phyloP scores from a whole-genome alignment of 2,888 invertebrate genomes.

The Coremacera marginata region DNA sequence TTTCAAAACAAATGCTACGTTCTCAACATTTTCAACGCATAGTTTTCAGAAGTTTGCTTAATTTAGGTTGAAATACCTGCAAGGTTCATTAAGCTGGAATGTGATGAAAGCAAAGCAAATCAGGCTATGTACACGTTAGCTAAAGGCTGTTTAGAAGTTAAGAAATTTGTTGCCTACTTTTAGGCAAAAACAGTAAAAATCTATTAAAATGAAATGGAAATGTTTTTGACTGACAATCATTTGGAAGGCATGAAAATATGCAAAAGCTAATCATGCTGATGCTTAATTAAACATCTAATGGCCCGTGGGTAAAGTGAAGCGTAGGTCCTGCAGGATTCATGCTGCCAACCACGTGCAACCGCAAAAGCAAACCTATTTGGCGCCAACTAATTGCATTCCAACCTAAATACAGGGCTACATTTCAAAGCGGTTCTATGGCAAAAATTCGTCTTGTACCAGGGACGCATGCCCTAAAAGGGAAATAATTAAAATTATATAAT shows the following conservation, averaged over 20 bases:
- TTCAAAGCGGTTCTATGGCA: not conserved
- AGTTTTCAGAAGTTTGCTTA: conserved; percentile 31
- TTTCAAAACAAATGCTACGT: not conserved
- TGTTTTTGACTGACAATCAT: not conserved
- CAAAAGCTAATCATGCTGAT: not conserved
- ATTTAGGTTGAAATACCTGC: conserved; percentile 28
- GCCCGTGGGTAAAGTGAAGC: not conserved
- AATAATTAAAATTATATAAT: no score
- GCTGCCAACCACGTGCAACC: not conserved
- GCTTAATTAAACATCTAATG: not conserved
- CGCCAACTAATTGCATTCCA: not conserved
- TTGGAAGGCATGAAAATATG: not conserved
- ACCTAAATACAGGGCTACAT: not conserved
- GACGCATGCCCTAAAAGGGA: no score
- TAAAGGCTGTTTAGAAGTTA: not conserved
- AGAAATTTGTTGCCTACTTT: not conserved
- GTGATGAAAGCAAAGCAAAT: not conserved
- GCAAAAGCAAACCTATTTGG: not conserved
- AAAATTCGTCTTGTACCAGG: no score
- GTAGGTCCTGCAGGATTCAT: not conserved
- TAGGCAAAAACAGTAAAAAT: not conserved
- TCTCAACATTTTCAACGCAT: conserved; percentile 23
- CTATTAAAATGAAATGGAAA: not conserved
- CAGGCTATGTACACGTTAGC: not conserved
- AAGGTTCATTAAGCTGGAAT: conserved; percentile 36